Conservation (phyloP, 2,113 vertebrate species). For the Anseranas semipalmata region DNA sequence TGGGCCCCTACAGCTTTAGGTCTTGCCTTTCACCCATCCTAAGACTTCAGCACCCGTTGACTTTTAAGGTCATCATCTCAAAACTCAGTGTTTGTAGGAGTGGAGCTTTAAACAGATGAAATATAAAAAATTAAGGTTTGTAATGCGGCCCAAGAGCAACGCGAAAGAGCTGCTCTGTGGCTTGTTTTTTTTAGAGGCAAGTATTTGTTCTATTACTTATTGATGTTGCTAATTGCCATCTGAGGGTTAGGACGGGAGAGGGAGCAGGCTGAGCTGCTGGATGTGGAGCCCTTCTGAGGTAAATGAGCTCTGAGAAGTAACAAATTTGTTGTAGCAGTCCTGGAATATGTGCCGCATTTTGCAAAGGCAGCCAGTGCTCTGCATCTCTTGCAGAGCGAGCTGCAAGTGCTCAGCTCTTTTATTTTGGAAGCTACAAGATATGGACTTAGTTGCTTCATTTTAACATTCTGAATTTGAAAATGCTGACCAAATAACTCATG, state of each 20-base stretch:
- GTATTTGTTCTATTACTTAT: conserved; percentile 52
- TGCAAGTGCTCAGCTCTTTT: background rate
- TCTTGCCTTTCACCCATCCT: background rate
- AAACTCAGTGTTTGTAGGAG: background rate
- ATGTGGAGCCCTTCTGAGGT: background rate
- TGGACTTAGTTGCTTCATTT: background rate
- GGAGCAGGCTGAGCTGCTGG: background rate
- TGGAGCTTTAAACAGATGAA: background rate
- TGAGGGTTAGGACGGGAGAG: background rate
- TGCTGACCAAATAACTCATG: background rate
- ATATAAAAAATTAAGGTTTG: background rate
- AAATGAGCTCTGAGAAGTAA: background rate
- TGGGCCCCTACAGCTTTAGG: background rate
- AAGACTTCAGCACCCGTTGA: background rate
- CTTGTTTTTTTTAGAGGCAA: background rate
- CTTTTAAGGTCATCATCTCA: background rate
- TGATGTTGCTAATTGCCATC: conserved; percentile 36
- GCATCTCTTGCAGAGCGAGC: background rate
- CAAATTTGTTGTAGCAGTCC: background rate
- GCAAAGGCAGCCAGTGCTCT: background rate
- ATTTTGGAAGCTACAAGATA: background rate
- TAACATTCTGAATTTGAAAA: background rate
- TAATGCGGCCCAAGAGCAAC: background rate
- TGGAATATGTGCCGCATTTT: background rate
- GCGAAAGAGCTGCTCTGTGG: background rate